Conservation (phyloP, 1,140 invertebrate genomes). For the Megalopta genalis region DNA sequence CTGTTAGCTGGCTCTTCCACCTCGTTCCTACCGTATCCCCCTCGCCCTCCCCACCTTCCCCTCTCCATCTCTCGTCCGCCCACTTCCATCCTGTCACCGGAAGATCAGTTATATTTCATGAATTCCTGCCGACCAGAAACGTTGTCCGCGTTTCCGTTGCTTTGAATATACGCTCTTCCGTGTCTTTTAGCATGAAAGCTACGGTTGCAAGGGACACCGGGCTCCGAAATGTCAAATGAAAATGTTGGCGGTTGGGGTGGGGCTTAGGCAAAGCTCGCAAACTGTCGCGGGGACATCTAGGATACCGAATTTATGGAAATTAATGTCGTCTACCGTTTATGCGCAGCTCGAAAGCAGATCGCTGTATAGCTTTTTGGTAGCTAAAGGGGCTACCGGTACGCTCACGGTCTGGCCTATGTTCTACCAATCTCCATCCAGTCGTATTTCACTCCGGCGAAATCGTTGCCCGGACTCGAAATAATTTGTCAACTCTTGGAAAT, state of each 20-base stretch:
- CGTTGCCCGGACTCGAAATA: too few species aligned
- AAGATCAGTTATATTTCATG: slow-evolving; percentile 43
- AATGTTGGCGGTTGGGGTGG: background rate
- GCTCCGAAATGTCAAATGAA: slow-evolving; percentile 10
- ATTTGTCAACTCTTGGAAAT: too few species aligned
- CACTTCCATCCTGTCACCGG: background rate
- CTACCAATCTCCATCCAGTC: too few species aligned
- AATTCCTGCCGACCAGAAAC: slow-evolving; percentile 29
- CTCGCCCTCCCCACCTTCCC: background rate
- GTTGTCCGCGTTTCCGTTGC: background rate
- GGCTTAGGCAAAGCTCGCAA: background rate
- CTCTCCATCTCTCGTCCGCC: too few species aligned
- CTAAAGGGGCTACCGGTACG: too few species aligned
- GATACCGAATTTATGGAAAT: background rate
- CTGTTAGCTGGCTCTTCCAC: background rate
- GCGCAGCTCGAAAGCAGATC: background rate
- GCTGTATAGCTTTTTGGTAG: background rate
- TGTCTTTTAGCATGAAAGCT: slow-evolving; percentile 19
- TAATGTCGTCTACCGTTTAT: background rate
- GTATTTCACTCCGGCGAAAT: too few species aligned
- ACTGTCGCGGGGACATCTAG: background rate
- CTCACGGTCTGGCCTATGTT: too few species aligned
- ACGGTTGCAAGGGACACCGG: background rate
- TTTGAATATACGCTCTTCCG: slow-evolving; percentile 14
- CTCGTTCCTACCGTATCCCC: background rate